phyloP scores from a whole-genome alignment of 2,797 vertebrate species.

The Craterocephalus amniculus region DNA sequence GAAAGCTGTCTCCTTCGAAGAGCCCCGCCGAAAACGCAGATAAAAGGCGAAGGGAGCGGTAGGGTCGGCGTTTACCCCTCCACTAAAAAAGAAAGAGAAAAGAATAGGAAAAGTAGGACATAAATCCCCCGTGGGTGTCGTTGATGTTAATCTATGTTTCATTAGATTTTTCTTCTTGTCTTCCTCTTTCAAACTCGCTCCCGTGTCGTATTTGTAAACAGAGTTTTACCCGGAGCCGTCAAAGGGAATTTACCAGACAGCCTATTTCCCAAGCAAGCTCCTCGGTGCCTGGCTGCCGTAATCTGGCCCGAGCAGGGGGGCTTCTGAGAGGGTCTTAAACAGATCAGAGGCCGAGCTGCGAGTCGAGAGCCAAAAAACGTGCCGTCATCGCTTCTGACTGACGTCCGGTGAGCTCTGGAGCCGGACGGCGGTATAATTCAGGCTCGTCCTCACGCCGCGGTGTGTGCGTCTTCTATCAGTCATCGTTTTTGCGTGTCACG shows the following conservation, averaged over 20 bases:
- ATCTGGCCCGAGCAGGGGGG: slow-evolving; percentile 67
- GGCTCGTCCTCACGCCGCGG: background rate
- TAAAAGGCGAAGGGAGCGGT: slow-evolving; percentile 62
- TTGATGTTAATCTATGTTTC: slow-evolving; percentile 85
- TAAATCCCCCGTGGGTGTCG: slow-evolving; percentile 74
- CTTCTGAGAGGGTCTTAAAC: slow-evolving; percentile 70
- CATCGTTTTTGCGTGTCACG: slow-evolving; percentile 12
- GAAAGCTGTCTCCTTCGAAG: slow-evolving; percentile 40
- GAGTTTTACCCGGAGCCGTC: slow-evolving; percentile 72
- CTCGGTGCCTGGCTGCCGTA: slow-evolving; percentile 52
- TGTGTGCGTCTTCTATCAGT: slow-evolving; percentile 1
- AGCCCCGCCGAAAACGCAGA: slow-evolving; percentile 52
- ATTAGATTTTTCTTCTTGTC: slow-evolving; percentile 74
- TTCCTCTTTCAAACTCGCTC: slow-evolving; percentile 45
- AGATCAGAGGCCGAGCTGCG: slow-evolving; percentile 71
- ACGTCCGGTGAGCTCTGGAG: slow-evolving; percentile 44
- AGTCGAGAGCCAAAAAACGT: slow-evolving; percentile 61
- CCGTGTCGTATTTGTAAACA: slow-evolving; percentile 81
- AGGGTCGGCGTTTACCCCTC: slow-evolving; percentile 67
- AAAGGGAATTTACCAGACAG: slow-evolving; percentile 75
- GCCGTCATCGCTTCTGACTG: slow-evolving; percentile 54
- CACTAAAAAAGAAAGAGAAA: slow-evolving; percentile 45
- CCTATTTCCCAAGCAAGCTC: slow-evolving; percentile 67
- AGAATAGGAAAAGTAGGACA: slow-evolving; percentile 82
- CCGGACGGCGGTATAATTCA: slow-evolving; percentile 29